These are phyloP conservation scores for Stercorarius parasiticus DNA, from an alignment of 2,113 vertebrate species.

Conservation along the genomic window DNA sequence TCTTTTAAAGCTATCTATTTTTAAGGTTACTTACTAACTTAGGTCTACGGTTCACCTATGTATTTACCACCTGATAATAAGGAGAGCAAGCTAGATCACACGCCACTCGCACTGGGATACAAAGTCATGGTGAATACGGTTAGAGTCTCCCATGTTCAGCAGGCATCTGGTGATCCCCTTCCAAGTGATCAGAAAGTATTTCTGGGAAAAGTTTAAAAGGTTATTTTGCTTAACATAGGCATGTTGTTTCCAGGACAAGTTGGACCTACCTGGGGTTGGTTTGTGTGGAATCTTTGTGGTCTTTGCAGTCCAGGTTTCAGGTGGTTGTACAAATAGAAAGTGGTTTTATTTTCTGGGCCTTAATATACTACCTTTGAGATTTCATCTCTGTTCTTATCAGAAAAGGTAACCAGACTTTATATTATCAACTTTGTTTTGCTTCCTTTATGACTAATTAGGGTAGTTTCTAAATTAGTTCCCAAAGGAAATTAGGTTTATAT, in stretches of 20 bases:
- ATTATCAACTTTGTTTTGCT: slow-evolving; percentile 12
- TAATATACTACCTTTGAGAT: neutral
- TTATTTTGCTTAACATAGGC: neutral
- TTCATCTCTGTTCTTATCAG: neutral
- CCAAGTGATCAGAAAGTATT: neutral
- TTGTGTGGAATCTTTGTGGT: neutral
- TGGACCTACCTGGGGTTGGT: neutral
- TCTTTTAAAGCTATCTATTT: neutral
- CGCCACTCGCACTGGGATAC: neutral
- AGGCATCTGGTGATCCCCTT: neutral
- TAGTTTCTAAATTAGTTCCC: neutral
- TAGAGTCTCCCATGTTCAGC: neutral
- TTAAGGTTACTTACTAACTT: neutral
- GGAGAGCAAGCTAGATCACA: neutral
- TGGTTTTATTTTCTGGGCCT: neutral
- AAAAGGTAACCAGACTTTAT: neutral
- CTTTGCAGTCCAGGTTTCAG: neutral
- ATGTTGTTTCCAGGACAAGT: neutral
- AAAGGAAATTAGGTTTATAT: neutral
- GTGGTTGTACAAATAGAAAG: neutral
- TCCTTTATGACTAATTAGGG: neutral
- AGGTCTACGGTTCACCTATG: neutral
- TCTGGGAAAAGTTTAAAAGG: neutral
- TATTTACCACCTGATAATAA: neutral
- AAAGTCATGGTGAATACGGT: neutral